Base-by-base conservation (phyloP, 1,140 invertebrate species). In the Ceratosolen fusciceps region DNA sequence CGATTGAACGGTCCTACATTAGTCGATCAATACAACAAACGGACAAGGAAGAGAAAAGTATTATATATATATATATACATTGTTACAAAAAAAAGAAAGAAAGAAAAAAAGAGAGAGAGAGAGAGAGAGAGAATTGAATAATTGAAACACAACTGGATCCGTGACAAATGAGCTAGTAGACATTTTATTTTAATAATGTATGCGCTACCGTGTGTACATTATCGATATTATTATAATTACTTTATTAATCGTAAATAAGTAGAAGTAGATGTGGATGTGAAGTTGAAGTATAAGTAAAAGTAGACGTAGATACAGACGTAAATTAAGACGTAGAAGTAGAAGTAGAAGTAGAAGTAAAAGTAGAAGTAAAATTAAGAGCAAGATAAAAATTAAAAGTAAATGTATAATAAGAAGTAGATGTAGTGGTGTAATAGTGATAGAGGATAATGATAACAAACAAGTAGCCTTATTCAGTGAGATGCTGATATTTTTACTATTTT, bases 121-220 rank as follows among this genome's bases (percentile, higher is more conserved):
- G n/a, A n/a, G n/a, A n/a, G n/a, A n/a, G n/a, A n/a, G n/a, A n/a
- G n/a, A n/a, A n/a, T n/a, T n/a, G n/a, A n/a, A n/a, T n/a, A n/a
- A n/a, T n/a, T n/a, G n/a, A n/a, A 47, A 47, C 47, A 54, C 68
- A n/a, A 31, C n/a, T 73, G 39, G 54, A 34, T 77, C 67, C 75
- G 67, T 77, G 75, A 77, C 39, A 72, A 72, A 78, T 78, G 68
- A 78, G 75, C 67, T 77, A 54, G 39, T 71, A 70, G 67, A 58
- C 39, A 58, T 71, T 77, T 77, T 77, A 70, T 77, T 77, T 68
- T 56, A 74, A 58, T 74, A 58, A 58, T 60, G 34, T 58, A 39
- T 74, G 71, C 60, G 14, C 43, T 47, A 47, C n/a, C 67, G n/a
- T 70, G 67, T 47, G 39, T 70, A 70, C 39, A 70, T 70, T 70